A percentile compares a stretch with the other conserved stretches of the same genome.
These are phyloP conservation scores for Cirrhinus mrigala DNA, from an alignment of 2,797 vertebrate species.

Conservation along the genomic window DNA sequence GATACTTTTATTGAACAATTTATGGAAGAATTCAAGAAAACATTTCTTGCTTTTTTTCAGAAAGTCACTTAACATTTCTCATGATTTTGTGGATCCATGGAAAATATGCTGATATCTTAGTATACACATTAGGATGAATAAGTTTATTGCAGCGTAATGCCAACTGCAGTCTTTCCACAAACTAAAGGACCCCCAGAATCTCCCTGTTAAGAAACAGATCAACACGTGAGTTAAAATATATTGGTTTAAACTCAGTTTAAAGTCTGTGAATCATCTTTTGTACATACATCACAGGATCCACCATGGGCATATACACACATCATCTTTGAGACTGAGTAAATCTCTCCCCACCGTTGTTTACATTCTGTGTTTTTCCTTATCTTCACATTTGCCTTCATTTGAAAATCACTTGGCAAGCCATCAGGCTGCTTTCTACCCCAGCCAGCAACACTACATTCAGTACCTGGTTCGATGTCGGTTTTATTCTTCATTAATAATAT, in stretches of 20 bases:
- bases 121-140: constrained; percentile 11
- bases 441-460: constrained; percentile 55
- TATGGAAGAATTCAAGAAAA: background rate
- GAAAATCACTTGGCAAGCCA: rapidly evolving
- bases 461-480: background rate
- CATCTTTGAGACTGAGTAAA: background rate
- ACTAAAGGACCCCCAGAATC: background rate
- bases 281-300: background rate
- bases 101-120: background rate
- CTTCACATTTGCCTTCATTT: constrained; percentile 47
- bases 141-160: background rate
- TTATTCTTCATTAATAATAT: background rate
- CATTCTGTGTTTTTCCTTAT: background rate
- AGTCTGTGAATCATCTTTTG: background rate
- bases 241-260: background rate
- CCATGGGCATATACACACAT: background rate
- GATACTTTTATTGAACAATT: background rate
- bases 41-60: background rate
- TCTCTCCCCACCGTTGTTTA: background rate
- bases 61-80: background rate
- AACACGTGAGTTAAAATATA: background rate
- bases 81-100: background rate
- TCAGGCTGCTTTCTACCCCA: background rate
- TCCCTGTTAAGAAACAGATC: background rate
- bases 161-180: constrained; percentile 12